Evolutionary conservation across 2,113 vertebrate genomes (phyloP).

Genomic region (Lagenorhynchus albirostris): DNA sequence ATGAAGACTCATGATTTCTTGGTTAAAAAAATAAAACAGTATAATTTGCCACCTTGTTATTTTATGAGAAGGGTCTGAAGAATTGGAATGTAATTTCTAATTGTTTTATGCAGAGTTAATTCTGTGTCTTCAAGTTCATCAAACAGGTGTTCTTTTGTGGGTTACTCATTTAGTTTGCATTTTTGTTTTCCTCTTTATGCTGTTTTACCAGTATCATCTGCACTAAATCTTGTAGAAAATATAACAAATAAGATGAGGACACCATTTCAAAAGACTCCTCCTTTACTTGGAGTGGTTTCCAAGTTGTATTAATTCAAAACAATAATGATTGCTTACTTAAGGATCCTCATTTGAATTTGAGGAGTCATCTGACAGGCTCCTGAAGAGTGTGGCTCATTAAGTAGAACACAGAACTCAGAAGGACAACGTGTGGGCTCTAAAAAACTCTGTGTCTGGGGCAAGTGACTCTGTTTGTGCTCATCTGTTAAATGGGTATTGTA

Average conservation of each 20-base stretch:
- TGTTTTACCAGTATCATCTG: neutral
- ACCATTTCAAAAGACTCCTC: constrained; percentile 66
- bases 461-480: neutral
- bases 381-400: neutral
- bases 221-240: constrained; percentile 45
- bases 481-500: constrained; percentile 23
- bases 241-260: constrained; percentile 13
- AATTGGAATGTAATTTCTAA: neutral
- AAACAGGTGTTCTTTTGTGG: constrained; percentile 62
- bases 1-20: neutral
- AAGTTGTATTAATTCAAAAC: constrained; percentile 3
- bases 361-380: neutral
- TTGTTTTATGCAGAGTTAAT: neutral
- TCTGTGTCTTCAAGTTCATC: neutral
- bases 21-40: neutral
- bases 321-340: neutral
- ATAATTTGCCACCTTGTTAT: neutral
- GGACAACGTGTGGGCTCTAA: neutral
- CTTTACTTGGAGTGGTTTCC: constrained; percentile 44
- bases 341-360: constrained; percentile 24
- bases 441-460: neutral
- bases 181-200: constrained; percentile 23
- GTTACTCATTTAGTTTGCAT: constrained; percentile 43
- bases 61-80: neutral
- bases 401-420: neutral